Evolutionary conservation across 2,113 vertebrate species (phyloP).

Genomic region (Centropus unirufus): DNA sequence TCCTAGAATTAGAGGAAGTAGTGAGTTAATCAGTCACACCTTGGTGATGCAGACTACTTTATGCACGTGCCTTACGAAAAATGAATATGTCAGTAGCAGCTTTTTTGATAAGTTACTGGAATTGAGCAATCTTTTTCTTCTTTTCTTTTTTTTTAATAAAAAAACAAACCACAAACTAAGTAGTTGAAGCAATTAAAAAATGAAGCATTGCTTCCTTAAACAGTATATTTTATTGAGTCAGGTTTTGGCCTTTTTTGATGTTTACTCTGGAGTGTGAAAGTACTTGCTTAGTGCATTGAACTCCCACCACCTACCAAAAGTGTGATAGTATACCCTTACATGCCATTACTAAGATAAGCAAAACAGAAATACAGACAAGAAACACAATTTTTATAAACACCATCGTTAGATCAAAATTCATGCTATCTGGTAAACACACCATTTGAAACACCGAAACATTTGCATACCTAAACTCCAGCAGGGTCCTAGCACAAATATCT

Average conservation of each 20-base stretch:
- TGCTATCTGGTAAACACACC: background rate
- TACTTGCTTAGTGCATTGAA: background rate
- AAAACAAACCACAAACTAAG: too few species aligned
- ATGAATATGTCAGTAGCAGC: background rate
- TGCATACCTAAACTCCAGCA: background rate
- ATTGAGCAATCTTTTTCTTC: background rate
- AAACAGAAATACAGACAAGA: background rate
- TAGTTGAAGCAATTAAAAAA: background rate
- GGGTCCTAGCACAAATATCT: background rate
- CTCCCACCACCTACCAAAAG: background rate
- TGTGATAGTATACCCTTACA: background rate
- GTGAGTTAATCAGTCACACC: background rate
- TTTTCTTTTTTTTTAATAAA: background rate
- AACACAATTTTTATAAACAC: background rate
- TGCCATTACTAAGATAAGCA: background rate
- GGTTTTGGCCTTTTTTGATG: background rate
- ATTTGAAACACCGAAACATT: background rate
- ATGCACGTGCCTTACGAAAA: background rate
- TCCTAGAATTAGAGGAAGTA: background rate
- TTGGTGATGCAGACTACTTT: background rate
- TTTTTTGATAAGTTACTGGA: background rate
- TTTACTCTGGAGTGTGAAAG: background rate
- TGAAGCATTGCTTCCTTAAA: background rate
- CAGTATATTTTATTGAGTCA: background rate
- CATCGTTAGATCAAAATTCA: background rate